Evolutionary conservation across 2,113 vertebrate species (phyloP), one percentile per base, ranked within the genome.

Genomic region (Campylomormyrus numenius): DNA sequence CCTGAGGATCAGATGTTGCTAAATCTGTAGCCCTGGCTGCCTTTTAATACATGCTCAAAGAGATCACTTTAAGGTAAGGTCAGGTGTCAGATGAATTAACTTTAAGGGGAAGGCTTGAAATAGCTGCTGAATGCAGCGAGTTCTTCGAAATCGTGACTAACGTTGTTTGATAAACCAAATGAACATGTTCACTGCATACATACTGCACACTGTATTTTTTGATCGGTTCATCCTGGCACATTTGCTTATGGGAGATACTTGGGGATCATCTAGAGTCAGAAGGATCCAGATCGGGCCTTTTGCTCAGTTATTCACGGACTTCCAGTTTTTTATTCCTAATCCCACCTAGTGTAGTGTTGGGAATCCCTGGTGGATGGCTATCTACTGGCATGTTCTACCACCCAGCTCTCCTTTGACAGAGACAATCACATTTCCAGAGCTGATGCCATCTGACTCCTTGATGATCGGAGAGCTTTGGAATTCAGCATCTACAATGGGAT

Each of bases 1-100:
- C 52, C 83, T 89, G 46, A 39, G n/a, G 21, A 70, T 4, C 53
- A 56, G 56, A 85, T 90, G 88, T 90, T 53, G 80, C 87, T 85
- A 84, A 52, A 46, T 66, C 62, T 3, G 10, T 31, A 27, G 50
- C 35, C 56, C n/a, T 27, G 39, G 87, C 70, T 89, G 56, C 56
- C 88, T 86, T 85, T 91, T 77, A 70, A 49, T 15, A 83, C n/a
- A 46, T 83, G 77, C 90, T 88, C 45, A 42, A 91, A 84, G 80
- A 56, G 42, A 35, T 53, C 50, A 58, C 8, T 87, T 89, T 90
- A 83, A 48, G 45, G 74, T 56, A 39, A 88, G 56, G 91, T 89
- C 91, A 89, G 85, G 17, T 88, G 70, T 50, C 56, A 45, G 3
- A 84, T 15, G 17, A 2, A 46, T 7, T 86, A 49, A 11, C 8